Conservation (phyloP, 2,888 invertebrate genomes). For the Sympetrum striolatum region DNA sequence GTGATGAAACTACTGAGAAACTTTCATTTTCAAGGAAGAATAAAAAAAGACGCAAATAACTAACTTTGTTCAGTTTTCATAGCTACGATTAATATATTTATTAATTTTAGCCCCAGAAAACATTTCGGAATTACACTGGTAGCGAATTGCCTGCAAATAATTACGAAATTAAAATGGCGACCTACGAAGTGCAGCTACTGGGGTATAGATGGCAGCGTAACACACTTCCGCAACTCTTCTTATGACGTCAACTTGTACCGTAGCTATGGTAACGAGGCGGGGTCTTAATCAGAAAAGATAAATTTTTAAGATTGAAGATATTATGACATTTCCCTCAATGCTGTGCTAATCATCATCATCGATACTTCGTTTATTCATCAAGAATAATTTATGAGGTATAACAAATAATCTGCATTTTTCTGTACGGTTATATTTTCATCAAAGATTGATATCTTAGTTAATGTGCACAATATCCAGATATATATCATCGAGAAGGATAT, state of each 20-base stretch:
- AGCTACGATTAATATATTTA: background rate
- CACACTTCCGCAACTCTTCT: background rate
- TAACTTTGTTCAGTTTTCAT: background rate
- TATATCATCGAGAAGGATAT: background rate
- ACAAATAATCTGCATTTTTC: too few relatives aligned
- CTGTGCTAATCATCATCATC: background rate
- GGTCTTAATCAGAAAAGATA: constrained; percentile 28
- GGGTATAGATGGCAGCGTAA: constrained; percentile 17
- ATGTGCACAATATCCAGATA: background rate
- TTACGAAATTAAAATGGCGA: background rate
- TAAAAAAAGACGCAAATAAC: background rate
- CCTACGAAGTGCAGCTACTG: background rate
- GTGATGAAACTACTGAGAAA: constrained; percentile 36
- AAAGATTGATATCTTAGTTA: background rate
- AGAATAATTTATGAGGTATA: too few relatives aligned
- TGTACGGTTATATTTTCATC: background rate
- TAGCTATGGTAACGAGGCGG: constrained; percentile 42
- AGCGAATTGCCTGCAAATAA: background rate
- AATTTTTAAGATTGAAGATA: background rate
- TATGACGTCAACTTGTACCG: constrained; percentile 21
- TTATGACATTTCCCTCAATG: background rate
- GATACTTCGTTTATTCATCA: background rate
- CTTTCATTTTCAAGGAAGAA: constrained; percentile 14
- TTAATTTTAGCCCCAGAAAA: background rate
- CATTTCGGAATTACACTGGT: background rate